These are phyloP conservation scores for Felis chaus DNA, from an alignment of 2,113 vertebrate species.

Conservation along the genomic window DNA sequence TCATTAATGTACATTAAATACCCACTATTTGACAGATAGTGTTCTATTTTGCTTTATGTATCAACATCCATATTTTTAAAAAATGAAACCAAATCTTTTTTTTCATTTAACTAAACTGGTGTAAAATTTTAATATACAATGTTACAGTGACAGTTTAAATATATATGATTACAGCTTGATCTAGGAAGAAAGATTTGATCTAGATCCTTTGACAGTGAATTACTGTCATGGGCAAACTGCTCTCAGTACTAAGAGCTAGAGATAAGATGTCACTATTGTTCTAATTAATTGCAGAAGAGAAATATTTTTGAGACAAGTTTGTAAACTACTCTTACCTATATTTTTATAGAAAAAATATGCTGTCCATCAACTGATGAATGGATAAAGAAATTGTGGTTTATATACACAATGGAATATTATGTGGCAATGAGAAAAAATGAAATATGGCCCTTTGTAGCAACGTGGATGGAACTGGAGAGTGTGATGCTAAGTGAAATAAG, in stretches of 20 bases:
- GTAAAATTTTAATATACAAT: constrained; percentile 24
- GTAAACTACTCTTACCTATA: constrained; percentile 32
- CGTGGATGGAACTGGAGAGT: too few relatives aligned
- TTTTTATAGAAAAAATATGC: constrained; percentile 27
- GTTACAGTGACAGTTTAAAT: constrained; percentile 25
- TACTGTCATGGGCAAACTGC: constrained; percentile 46
- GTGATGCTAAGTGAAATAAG: too few relatives aligned
- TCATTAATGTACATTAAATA: constrained; percentile 52
- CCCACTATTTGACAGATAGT: neutral
- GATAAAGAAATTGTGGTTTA: too few relatives aligned
- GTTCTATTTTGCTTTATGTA: neutral
- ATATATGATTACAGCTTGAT: neutral
- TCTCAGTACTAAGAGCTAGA: constrained; percentile 65
- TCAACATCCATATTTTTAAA: neutral
- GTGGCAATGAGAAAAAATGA: too few relatives aligned
- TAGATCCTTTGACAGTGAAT: constrained; percentile 53
- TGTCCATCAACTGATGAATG: too few relatives aligned
- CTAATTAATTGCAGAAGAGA: neutral
- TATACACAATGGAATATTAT: too few relatives aligned
- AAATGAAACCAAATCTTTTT: constrained; percentile 42
- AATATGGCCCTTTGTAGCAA: too few relatives aligned
- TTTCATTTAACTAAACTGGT: constrained; percentile 25
- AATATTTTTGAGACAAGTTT: constrained; percentile 40
- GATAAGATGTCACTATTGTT: constrained; percentile 45
- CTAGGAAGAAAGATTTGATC: constrained; percentile 7